Percentiles rank a stretch among this genome's conserved stretches.
Evolutionary conservation across 2,888 invertebrate genomes (phyloP).

Genomic region (Brachyptera risi): DNA sequence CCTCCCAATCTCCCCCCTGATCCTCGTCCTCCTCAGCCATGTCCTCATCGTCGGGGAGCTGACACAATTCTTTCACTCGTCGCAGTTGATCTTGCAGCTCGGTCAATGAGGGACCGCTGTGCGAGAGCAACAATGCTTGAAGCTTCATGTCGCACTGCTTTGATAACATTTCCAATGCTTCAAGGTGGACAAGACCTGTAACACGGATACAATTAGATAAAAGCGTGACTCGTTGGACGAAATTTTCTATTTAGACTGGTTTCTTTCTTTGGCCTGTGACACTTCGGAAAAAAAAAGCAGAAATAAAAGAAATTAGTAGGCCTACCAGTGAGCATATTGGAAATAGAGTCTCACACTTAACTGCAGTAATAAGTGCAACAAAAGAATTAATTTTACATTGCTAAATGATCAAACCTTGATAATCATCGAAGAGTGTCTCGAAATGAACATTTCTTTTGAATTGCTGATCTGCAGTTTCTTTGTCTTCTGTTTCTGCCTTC

Average conservation of each 20-base stretch:
- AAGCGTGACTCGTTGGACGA: no score
- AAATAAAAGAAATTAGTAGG: no score
- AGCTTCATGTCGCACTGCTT: conserved; percentile 73
- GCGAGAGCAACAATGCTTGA: conserved; percentile 56
- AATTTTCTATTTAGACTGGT: no score
- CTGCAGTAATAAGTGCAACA: no score
- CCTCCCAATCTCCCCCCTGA: conserved; percentile 40
- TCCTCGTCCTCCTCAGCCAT: conserved; percentile 53
- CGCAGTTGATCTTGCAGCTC: conserved; percentile 72
- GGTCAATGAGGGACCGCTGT: conserved; percentile 55
- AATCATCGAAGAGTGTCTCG: conserved; percentile 81
- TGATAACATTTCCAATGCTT: conserved; percentile 88
- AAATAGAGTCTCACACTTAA: no score
- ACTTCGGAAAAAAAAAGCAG: no score
- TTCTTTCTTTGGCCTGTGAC: no score
- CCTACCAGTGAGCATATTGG: no score
- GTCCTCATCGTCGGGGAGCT: conserved; percentile 63
- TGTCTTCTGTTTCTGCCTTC: conserved; percentile 59
- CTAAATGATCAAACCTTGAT: no score
- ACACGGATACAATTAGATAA: no score
- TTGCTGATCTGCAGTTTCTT: conserved; percentile 46
- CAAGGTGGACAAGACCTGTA: conserved; percentile 75
- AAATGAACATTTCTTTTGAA: conserved; percentile 58
- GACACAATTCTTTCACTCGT: conserved; percentile 73
- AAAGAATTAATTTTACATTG: no score